Percentiles rank a stretch among this genome's conserved stretches.
phyloP scores from a whole-genome alignment of 2,797 vertebrate species.

The Coreius guichenoti region DNA sequence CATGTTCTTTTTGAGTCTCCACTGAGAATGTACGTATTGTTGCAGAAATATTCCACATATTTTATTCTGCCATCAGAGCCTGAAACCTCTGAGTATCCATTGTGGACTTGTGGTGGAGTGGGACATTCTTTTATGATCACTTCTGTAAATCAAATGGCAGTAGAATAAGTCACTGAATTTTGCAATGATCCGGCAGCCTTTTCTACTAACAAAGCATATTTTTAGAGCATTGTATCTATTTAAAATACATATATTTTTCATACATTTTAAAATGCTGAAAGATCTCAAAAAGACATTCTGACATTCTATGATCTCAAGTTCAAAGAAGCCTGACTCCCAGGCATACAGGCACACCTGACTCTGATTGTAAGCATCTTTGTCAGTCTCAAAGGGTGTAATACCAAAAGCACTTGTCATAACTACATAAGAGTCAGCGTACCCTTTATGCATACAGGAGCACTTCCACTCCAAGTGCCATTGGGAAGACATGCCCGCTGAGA shows the following conservation, averaged over 20 bases:
- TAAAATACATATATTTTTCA: neutral
- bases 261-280: neutral
- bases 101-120: slow-evolving; percentile 20
- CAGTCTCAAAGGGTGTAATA: neutral
- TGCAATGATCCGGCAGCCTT: neutral
- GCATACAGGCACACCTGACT: slow-evolving; percentile 1
- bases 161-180: neutral
- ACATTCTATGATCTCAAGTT: neutral
- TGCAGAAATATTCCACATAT: slow-evolving; percentile 84
- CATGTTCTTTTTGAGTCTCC: slow-evolving; percentile 84
- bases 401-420: neutral
- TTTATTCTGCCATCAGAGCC: slow-evolving; percentile 15
- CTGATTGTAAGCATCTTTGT: slow-evolving; percentile 9
- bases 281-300: neutral
- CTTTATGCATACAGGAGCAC: slow-evolving; percentile 86
- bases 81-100: slow-evolving; percentile 43
- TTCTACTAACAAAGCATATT: neutral
- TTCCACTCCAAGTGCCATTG: slow-evolving; percentile 85
- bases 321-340: neutral
- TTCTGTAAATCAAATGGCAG: slow-evolving; percentile 62
- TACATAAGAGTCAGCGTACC: slow-evolving; percentile 70
- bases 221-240: neutral
- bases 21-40: slow-evolving; percentile 85
- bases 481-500: slow-evolving; percentile 83
- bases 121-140: slow-evolving; percentile 78